A percentile compares a stretch with the other conserved stretches of the same genome.
phyloP scores from a whole-genome alignment of 2,113 vertebrate genomes.

The Scophthalmus maximus region DNA sequence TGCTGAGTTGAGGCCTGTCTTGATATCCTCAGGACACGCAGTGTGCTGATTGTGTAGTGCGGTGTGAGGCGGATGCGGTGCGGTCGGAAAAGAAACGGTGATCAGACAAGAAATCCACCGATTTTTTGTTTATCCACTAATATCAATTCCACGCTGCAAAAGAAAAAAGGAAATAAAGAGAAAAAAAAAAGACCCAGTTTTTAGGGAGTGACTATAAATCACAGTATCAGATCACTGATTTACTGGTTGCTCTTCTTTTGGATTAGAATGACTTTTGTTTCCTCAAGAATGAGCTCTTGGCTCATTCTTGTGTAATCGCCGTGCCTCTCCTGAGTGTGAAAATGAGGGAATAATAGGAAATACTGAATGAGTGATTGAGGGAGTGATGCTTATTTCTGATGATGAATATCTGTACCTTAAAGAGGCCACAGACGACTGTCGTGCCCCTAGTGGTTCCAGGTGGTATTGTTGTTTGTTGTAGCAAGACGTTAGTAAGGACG shows the following conservation, averaged over 20 bases:
- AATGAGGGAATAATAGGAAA: too few relatives aligned
- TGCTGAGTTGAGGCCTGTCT: slow-evolving; percentile 15
- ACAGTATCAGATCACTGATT: not conserved
- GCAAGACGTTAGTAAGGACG: too few relatives aligned
- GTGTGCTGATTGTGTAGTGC: slow-evolving; percentile 11
- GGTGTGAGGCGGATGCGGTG: not conserved
- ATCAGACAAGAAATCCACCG: not conserved
- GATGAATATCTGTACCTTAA: too few relatives aligned
- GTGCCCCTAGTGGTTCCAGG: too few relatives aligned
- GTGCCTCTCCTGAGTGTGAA: not conserved
- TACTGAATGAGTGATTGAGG: too few relatives aligned
- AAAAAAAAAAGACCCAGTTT: not conserved
- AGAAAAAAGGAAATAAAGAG: not conserved
- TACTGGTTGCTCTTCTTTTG: not conserved
- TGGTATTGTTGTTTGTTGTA: too few relatives aligned
- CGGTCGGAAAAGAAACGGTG: not conserved
- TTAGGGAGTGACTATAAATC: not conserved
- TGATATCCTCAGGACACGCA: slow-evolving; percentile 24
- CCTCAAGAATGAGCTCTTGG: not conserved
- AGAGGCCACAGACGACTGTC: too few relatives aligned
- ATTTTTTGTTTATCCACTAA: too few relatives aligned
- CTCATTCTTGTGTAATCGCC: too few relatives aligned
- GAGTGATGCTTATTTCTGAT: too few relatives aligned
- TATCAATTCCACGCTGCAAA: too few relatives aligned
- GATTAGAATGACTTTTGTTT: slow-evolving; percentile 2